Evolutionary conservation across 1,140 invertebrate species (phyloP).

Genomic region (Apis mellifera): Amel_HAv3.1 CM009946.2:2324501-2325000

Average conservation of each 20-base stretch:
- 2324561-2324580: background rate
- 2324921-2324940: no score
- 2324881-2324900: no score
- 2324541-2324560: background rate
- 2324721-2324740: conserved; percentile 3
- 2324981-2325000: no score
- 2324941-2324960: no score
- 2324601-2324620: conserved; percentile 1
- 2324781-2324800: background rate
- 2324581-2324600: conserved; percentile 10
- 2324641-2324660: conserved; percentile 14
- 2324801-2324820: no score
- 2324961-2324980: no score
- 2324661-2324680: background rate
- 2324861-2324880: no score
- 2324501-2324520: no score
- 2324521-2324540: no score
- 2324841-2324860: no score
- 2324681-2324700: conserved; percentile 10
- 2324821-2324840: no score
- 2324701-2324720: conserved; percentile 25
- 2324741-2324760: background rate
- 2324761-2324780: background rate
- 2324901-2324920: no score
- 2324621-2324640: background rate